Evolutionary conservation across 2,113 vertebrate genomes (phyloP).

Genomic region (Pterocles burchelli): DNA sequence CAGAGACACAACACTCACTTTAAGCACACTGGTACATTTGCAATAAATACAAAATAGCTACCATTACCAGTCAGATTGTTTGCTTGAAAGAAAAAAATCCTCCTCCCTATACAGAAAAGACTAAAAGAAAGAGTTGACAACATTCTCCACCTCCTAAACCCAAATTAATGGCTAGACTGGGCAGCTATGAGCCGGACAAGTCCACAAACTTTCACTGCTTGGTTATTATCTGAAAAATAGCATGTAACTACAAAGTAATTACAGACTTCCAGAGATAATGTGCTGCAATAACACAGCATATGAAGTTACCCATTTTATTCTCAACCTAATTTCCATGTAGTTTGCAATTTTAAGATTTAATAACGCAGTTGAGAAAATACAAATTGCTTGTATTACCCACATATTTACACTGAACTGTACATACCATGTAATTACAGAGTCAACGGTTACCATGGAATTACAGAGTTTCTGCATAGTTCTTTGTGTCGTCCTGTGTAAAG

Average conservation of each 20-base stretch:
- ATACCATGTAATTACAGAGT: conserved; percentile 50
- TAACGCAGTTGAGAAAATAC: conserved; percentile 34
- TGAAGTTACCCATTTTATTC: conserved; percentile 62
- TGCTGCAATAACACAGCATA: not conserved
- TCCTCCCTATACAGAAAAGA: not conserved
- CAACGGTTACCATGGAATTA: conserved; percentile 38
- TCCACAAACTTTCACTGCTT: not conserved
- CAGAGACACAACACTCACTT: not conserved
- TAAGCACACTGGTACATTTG: not conserved
- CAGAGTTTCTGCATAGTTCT: conserved; percentile 4
- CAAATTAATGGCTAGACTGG: not conserved
- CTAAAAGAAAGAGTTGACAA: not conserved
- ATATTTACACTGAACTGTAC: conserved; percentile 37
- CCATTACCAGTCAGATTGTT: not conserved
- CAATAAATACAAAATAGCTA: not conserved
- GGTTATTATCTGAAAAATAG: conserved; percentile 33
- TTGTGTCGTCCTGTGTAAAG: not conserved
- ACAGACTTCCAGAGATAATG: conserved; percentile 44
- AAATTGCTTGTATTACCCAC: conserved; percentile 52
- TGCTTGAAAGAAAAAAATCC: not conserved
- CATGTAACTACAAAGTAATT: conserved; percentile 54
- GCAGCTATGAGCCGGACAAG: not conserved
- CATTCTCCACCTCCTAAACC: not conserved
- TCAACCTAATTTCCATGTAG: conserved; percentile 60
- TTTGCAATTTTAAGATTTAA: conserved; percentile 63